Base-by-base conservation (phyloP, 1,140 invertebrate genomes). In the Chironomus tepperi region DNA sequence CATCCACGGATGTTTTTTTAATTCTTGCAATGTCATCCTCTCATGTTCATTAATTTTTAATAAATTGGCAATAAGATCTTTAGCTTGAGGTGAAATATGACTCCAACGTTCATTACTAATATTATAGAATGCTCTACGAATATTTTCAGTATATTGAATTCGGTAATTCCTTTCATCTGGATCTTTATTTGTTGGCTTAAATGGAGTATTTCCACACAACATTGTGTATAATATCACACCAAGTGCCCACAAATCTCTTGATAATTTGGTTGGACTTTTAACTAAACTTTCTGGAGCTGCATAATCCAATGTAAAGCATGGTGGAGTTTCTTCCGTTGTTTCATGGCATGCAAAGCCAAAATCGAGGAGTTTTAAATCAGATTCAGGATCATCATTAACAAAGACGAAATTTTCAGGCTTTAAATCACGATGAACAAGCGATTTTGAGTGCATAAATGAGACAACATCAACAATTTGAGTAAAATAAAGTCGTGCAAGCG, bases 361-460 rank as follows among this genome's bases (percentile, higher is more conserved):
- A 81, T 97, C 94, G 0, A 97, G 90, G 24, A 97, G 87, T 81
- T 94, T 94, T 0, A 95, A 86, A 74, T 89, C 84, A 0, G 88
- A 86, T 67, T 88, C 83, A 0, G 89, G 86, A 21, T 84, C 81
- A 9, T 83, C 78, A 75, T 88, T 84, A 43, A 87, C 87, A 78
- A 93, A 95, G 3, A 94, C 82, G 8, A 95, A 83, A 82, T 95
- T 95, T 85, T 96, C 94, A 9, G 94, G 94, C 82, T 96, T 96
- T 3, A 96, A 83, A 81, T 96, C 94, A 70, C 94, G 85, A 83
- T 96, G 94, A 16, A 96, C 93, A 42, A 96, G 89, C 24, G 90
- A 89, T 76, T 87, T 85, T 10, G 84, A 84, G 83, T 96, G 94
- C 85, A 96, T 90, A 79, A 89, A 93, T 74, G 87, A 84, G 7